Evolutionary conservation across 2,888 invertebrate species (phyloP), one percentile per base, ranked within the genome.

Genomic region (Idaea dimidiata): DNA sequence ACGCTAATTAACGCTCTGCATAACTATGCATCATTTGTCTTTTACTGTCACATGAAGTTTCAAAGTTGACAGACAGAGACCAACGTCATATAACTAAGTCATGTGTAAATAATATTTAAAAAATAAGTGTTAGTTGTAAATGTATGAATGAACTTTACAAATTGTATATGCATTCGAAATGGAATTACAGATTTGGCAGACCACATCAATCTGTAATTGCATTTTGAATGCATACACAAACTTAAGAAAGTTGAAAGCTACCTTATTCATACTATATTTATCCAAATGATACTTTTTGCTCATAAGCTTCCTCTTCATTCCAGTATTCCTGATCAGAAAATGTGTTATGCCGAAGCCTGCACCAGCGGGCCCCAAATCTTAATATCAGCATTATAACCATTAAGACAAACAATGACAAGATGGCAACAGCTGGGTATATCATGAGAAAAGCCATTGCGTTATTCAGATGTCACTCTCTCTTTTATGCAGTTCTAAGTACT

Each of bases 391-490:
- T 95, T 65, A 97, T 96, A 5, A 97, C 94, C 68, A 94, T 93
- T 33, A 97, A 92, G 33, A 97, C 93, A 76, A 97, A 94, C 70
- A 97, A 88, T 10, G 96, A 94, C 33, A 97, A 81, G 31, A 95
- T 94, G 16, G 96, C 95, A 33, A 95, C 93, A 0, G 96, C 96
- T 0, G 97, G 97, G 93, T 96, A 97, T 69, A 96, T 93, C 66
- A 97, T 90, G 69, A 97, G 94, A 74, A 97, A 94, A 74, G 94
- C 93, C 95, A 95, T 96, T 88, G 93, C 96, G 69, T 96, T 96
- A 74, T 96, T 89, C 94, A 97, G 69, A 97, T 96, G 75, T 97
- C 97, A 82, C 96, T 97, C 82, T 97, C 97, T 61, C 96, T 93
- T 82, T 96, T 96, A 69, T 96, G 95, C 67, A 96, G 81, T 77